Percentiles rank a stretch among this genome's conserved stretches.
Conservation (phyloP, 2,888 invertebrate species). For the Eupelmus urozonus region DNA sequence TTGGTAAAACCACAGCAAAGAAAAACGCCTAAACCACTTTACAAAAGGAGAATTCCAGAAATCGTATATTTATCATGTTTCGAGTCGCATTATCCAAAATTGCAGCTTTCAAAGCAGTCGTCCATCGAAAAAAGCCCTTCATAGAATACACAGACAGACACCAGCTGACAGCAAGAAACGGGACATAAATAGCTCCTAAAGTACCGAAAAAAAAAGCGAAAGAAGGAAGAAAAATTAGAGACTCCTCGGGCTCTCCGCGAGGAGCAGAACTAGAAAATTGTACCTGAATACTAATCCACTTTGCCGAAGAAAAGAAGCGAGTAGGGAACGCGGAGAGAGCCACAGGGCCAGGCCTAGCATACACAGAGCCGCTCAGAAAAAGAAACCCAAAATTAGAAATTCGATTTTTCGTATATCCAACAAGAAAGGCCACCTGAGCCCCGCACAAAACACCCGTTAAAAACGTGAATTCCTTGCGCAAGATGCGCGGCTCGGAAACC, state of each 20-base stretch:
- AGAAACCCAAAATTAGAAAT: constrained; percentile 56
- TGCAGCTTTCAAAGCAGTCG: not conserved
- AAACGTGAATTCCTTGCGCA: constrained; percentile 46
- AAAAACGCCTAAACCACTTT: too few species aligned
- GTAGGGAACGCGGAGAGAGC: not conserved
- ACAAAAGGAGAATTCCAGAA: too few species aligned
- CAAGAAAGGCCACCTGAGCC: constrained; percentile 38
- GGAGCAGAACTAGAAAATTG: constrained; percentile 45
- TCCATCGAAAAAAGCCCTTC: not conserved
- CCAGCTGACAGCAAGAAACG: constrained; percentile 31
- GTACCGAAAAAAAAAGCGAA: constrained; percentile 40
- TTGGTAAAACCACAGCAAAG: too few species aligned
- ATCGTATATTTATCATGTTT: too few species aligned
- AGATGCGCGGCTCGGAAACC: not conserved
- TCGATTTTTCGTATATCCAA: constrained; percentile 44
- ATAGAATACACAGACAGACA: too few species aligned
- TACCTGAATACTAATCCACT: constrained; percentile 59
- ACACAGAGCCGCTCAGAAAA: too few species aligned
- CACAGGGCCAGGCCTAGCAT: too few species aligned
- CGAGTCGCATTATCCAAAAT: not conserved
- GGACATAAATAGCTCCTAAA: constrained; percentile 47
- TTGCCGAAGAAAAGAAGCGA: constrained; percentile 42
- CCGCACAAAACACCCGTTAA: constrained; percentile 35
- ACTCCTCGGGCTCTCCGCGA: constrained; percentile 44
- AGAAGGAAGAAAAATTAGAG: constrained; percentile 49